Evolutionary conservation across 2,888 invertebrate species (phyloP).

Genomic region (Steinernema scapterisci): DNA sequence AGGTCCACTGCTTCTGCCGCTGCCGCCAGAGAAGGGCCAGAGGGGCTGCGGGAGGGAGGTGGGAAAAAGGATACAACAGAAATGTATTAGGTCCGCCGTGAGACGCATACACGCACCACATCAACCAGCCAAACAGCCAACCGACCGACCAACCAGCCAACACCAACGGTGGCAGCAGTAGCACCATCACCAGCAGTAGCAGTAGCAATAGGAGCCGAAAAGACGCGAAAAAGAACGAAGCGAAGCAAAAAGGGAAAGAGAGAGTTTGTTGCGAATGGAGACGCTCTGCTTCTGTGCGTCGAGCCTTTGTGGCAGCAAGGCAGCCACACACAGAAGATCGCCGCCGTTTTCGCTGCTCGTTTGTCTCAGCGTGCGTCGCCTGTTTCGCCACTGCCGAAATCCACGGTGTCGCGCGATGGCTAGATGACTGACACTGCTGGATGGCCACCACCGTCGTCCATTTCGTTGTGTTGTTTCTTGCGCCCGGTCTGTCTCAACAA

Average conservation of each 20-base stretch:
- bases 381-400: conserved; percentile 3
- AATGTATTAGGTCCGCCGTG: not conserved
- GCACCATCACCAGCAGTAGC: not conserved
- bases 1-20: too few species aligned
- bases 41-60: not conserved
- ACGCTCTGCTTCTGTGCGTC: conserved; percentile 19
- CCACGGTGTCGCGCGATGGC: not conserved
- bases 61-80: not conserved
- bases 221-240: conserved; percentile 4
- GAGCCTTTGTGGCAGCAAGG: not conserved
- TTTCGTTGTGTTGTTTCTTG: too few species aligned
- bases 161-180: not conserved
- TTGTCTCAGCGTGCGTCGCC: conserved; percentile 16
- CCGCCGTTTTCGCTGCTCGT: not conserved
- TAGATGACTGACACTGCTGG: too few species aligned
- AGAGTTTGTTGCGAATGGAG: conserved; percentile 3
- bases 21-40: too few species aligned
- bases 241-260: not conserved
- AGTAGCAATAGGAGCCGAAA: not conserved
- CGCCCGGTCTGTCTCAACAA: too few species aligned
- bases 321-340: too few species aligned
- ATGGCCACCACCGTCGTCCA: too few species aligned
- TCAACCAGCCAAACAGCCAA: too few species aligned
- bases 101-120: not conserved
- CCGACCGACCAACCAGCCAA: too few species aligned